These are phyloP conservation scores for Rutilus rutilus DNA, from an alignment of 2,113 vertebrate species.

Conservation along the genomic window DNA sequence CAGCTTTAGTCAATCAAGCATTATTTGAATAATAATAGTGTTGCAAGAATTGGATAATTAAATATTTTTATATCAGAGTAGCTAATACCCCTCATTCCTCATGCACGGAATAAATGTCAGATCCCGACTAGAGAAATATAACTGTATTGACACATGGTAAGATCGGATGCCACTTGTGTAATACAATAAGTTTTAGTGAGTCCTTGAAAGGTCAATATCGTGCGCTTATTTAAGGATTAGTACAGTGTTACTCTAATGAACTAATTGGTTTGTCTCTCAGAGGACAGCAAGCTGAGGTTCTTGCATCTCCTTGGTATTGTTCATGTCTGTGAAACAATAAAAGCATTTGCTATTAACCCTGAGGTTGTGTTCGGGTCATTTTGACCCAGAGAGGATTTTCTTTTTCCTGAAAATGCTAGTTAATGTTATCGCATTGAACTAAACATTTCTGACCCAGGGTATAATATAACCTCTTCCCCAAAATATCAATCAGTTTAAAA, in stretches of 20 bases:
- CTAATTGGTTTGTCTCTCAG: constrained; percentile 50
- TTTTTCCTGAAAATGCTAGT: too few species aligned
- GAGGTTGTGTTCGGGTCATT: too few species aligned
- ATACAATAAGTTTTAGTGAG: constrained; percentile 40
- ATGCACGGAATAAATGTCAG: constrained; percentile 28
- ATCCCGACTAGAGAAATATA: not conserved
- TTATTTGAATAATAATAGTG: not conserved
- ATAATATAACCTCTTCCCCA: too few species aligned
- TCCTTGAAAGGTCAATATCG: constrained; percentile 33
- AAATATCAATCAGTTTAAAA: too few species aligned
- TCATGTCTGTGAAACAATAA: constrained; percentile 17
- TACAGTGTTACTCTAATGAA: constrained; percentile 38
- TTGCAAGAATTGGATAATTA: not conserved
- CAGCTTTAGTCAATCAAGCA: not conserved
- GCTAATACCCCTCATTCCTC: constrained; percentile 11
- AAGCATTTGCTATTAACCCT: not conserved
- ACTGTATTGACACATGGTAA: not conserved
- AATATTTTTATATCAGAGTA: not conserved
- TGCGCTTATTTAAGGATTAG: constrained; percentile 43
- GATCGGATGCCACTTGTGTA: constrained; percentile 5
- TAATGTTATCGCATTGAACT: too few species aligned
- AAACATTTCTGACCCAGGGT: too few species aligned
- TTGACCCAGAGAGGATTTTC: too few species aligned
- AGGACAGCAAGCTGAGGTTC: constrained; percentile 18
- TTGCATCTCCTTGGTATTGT: constrained; percentile 9